phyloP scores from a whole-genome alignment of 1,140 invertebrate genomes.

The Pissodes strobi region DNA sequence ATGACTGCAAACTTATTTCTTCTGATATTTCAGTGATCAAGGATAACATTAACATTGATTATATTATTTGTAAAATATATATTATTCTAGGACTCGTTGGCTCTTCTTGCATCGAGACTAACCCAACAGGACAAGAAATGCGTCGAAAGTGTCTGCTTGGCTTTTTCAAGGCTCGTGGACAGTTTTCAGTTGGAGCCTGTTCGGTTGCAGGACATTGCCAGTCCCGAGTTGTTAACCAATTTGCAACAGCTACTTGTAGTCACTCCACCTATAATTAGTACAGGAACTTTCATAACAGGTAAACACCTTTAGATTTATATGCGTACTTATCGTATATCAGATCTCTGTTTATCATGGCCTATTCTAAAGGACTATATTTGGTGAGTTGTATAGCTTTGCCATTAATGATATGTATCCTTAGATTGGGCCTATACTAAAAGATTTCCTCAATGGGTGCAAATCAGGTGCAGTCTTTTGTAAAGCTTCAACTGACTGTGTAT shows the following conservation, averaged over 20 bases:
- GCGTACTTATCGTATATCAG: neutral
- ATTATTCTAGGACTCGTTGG: conserved; percentile 71
- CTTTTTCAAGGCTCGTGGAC: conserved; percentile 94
- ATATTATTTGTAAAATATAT: neutral
- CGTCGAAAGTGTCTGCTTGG: conserved; percentile 94
- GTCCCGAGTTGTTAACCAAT: conserved; percentile 88
- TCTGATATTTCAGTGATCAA: neutral
- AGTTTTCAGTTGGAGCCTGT: conserved; percentile 92
- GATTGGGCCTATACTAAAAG: neutral
- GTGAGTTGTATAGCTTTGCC: no score
- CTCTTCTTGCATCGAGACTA: conserved; percentile 81
- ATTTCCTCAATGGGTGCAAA: conserved; percentile 33
- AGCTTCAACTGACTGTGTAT: conserved; percentile 45
- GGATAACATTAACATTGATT: neutral
- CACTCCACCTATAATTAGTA: conserved; percentile 89
- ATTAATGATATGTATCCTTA: neutral
- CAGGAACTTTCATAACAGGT: conserved; percentile 88
- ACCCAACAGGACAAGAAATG: conserved; percentile 97
- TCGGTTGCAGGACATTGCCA: conserved; percentile 93
- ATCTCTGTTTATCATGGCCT: no score
- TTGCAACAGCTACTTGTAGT: conserved; percentile 91
- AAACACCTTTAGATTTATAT: neutral
- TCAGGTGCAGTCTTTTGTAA: conserved; percentile 43
- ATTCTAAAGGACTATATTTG: no score
- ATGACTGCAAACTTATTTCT: no score